Evolutionary conservation across 2,888 invertebrate species (phyloP).

Genomic region (Hymenopus coronatus): DNA sequence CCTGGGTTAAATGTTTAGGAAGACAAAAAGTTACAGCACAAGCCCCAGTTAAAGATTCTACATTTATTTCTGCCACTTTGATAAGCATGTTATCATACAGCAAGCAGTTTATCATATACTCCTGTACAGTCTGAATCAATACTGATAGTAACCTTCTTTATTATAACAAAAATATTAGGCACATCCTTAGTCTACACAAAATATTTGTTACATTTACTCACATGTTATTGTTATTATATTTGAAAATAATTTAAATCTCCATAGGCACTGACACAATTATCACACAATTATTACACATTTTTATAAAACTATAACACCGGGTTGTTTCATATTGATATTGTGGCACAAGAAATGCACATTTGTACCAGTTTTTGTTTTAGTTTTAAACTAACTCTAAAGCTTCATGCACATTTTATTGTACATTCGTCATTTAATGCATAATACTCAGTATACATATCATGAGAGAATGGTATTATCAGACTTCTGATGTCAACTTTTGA

Average conservation of each 20-base stretch:
- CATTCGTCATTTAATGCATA: no score
- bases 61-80: constrained; percentile 16
- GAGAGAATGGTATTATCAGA: no score
- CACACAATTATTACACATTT: not conserved
- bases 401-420: not conserved
- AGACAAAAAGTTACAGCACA: not conserved
- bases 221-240: not conserved
- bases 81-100: not conserved
- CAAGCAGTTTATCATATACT: not conserved
- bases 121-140: not conserved
- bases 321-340: not conserved
- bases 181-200: not conserved
- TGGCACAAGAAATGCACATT: not conserved
- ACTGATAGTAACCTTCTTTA: not conserved
- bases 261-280: not conserved
- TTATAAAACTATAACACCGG: not conserved
- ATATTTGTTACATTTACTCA: not conserved
- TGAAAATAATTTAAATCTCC: not conserved
- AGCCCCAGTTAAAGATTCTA: not conserved
- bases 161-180: not conserved
- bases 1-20: not conserved
- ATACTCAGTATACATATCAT: no score
- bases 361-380: not conserved
- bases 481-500: no score
- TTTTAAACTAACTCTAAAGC: no score